Percentiles rank a stretch among this genome's conserved stretches.
phyloP scores from a whole-genome alignment of 2,113 vertebrate species.

The Sapayoa aenigma region DNA sequence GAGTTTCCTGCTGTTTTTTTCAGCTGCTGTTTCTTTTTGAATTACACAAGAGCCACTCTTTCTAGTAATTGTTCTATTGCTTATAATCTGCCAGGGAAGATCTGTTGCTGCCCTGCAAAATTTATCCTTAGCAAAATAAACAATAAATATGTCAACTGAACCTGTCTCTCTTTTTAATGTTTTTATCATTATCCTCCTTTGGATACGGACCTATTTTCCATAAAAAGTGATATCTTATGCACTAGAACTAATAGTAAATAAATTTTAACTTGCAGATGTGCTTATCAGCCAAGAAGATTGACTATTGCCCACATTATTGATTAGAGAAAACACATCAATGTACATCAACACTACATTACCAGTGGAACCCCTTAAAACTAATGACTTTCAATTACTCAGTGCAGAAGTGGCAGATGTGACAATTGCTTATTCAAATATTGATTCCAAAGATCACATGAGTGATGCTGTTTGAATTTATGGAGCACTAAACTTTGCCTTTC shows the following conservation, averaged over 20 bases:
- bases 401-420: constrained; percentile 42
- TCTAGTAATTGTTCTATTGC: constrained; percentile 23
- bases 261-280: not conserved
- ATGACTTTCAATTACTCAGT: constrained; percentile 31
- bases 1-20: constrained; percentile 9
- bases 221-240: not conserved
- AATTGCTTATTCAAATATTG: constrained; percentile 50
- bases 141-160: not conserved
- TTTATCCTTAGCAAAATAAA: not conserved
- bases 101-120: not conserved
- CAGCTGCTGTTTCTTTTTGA: constrained; percentile 19
- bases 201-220: not conserved
- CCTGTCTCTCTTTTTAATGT: not conserved
- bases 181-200: not conserved
- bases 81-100: not conserved
- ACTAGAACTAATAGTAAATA: not conserved
- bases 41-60: constrained; percentile 18
- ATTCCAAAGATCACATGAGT: not conserved
- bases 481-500: not conserved
- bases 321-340: constrained; percentile 15
- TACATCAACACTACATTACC: not conserved
- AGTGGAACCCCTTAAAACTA: constrained; percentile 18
- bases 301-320: not conserved
- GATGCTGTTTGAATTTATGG: not conserved
- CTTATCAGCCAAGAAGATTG: not conserved